These are phyloP conservation scores for Eilema caniola DNA, from an alignment of 2,888 invertebrate genomes.

Conservation along the genomic window DNA sequence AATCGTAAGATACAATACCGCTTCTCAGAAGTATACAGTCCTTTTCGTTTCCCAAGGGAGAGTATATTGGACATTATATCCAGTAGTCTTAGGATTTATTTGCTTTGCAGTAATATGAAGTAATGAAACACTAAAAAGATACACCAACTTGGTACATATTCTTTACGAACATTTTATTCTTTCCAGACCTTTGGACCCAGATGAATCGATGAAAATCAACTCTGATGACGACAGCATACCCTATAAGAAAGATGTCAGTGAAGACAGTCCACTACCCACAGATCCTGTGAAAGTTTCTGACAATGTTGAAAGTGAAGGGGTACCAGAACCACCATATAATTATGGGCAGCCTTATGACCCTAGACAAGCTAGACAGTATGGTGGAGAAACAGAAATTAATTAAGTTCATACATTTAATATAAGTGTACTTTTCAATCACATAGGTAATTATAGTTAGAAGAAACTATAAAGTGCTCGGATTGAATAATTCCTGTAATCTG, in stretches of 20 bases:
- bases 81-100: too few relatives aligned
- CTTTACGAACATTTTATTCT: neutral
- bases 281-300: slow-evolving; percentile 70
- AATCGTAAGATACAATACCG: too few relatives aligned
- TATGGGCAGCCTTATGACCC: slow-evolving; percentile 60
- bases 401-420: slow-evolving; percentile 45
- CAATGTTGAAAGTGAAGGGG: slow-evolving; percentile 35
- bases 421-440: slow-evolving; percentile 2
- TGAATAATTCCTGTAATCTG: neutral
- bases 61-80: neutral
- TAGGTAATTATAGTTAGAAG: neutral
- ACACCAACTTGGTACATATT: too few relatives aligned
- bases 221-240: slow-evolving; percentile 83
- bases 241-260: slow-evolving; percentile 78
- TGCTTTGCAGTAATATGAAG: too few relatives aligned
- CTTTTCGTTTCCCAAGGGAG: neutral
- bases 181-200: slow-evolving; percentile 73
- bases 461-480: neutral
- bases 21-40: too few relatives aligned
- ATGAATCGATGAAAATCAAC: slow-evolving; percentile 78
- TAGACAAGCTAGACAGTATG: slow-evolving; percentile 63
- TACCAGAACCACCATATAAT: slow-evolving; percentile 53
- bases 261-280: slow-evolving; percentile 76
- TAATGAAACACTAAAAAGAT: too few relatives aligned
- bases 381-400: slow-evolving; percentile 81